Evolutionary conservation across 2,888 invertebrate species (phyloP).

Genomic region (Callyntrura sp.): DNA sequence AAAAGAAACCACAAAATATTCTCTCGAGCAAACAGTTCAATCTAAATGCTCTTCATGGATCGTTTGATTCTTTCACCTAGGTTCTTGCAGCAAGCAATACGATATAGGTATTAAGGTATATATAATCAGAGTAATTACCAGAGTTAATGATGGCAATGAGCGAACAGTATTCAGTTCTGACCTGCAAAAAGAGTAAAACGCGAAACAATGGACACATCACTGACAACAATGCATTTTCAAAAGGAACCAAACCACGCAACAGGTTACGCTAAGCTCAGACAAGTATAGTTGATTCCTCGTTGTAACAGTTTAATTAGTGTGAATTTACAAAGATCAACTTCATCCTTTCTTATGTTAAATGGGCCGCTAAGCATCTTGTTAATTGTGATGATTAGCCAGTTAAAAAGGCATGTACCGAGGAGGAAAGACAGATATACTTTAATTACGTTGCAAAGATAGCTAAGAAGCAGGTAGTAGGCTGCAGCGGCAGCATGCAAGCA

Average conservation of each 20-base stretch:
- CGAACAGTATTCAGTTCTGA: conserved; percentile 32
- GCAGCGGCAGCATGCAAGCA: neutral
- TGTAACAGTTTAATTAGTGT: conserved; percentile 67
- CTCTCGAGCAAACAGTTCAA: too few relatives aligned
- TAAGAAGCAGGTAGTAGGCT: neutral
- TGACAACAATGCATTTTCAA: conserved; percentile 13
- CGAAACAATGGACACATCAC: conserved; percentile 2
- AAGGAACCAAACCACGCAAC: conserved; percentile 15
- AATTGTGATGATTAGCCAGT: conserved; percentile 65
- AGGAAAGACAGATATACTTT: neutral
- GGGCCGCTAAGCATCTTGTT: conserved; percentile 64
- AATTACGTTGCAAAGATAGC: neutral
- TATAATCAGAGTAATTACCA: too few relatives aligned
- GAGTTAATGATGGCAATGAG: too few relatives aligned
- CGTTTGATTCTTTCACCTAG: too few relatives aligned
- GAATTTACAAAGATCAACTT: conserved; percentile 53
- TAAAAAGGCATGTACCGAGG: conserved; percentile 9
- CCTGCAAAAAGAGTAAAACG: conserved; percentile 4
- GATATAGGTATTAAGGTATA: too few relatives aligned
- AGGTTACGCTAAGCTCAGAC: conserved; percentile 19
- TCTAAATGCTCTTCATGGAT: too few relatives aligned
- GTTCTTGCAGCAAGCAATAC: too few relatives aligned
- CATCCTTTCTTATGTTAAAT: conserved; percentile 50
- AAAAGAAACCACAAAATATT: neutral
- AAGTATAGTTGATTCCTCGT: conserved; percentile 17